These are phyloP conservation scores for Mesocricetus auratus DNA, from an alignment of 2,113 vertebrate genomes.

Conservation along the genomic window DNA sequence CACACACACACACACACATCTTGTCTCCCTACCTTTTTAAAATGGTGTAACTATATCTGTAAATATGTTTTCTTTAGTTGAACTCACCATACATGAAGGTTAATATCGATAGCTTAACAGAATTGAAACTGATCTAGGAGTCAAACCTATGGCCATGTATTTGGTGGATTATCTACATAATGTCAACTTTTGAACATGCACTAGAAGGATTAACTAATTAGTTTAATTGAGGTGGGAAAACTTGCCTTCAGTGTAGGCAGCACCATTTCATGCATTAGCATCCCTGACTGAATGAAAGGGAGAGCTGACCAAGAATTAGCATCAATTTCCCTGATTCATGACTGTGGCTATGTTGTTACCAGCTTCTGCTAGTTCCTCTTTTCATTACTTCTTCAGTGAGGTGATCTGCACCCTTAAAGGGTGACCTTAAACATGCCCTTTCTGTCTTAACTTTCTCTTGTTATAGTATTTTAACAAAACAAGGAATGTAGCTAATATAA, in stretches of 20 bases:
- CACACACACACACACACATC: neutral
- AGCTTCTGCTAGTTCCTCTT: neutral
- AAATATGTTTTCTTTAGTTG: neutral
- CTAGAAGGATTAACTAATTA: neutral
- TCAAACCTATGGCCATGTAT: neutral
- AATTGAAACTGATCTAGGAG: neutral
- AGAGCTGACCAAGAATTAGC: neutral
- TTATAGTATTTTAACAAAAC: neutral
- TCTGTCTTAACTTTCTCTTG: neutral
- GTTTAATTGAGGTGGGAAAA: neutral
- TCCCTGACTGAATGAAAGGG: neutral
- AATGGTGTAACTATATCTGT: neutral
- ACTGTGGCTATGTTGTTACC: too few relatives aligned
- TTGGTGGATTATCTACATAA: neutral
- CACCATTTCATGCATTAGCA: neutral
- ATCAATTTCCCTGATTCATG: neutral
- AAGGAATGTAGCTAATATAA: too few relatives aligned
- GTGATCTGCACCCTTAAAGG: neutral
- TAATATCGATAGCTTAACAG: neutral
- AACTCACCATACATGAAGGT: neutral
- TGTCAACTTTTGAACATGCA: too few relatives aligned
- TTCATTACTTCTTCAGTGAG: neutral
- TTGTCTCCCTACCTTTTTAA: conserved; percentile 6
- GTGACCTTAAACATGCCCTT: neutral
- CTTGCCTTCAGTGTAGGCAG: too few relatives aligned